These are phyloP conservation scores for Psittacara wagleri DNA, from an alignment of 2,113 vertebrate species.

Conservation along the genomic window DNA sequence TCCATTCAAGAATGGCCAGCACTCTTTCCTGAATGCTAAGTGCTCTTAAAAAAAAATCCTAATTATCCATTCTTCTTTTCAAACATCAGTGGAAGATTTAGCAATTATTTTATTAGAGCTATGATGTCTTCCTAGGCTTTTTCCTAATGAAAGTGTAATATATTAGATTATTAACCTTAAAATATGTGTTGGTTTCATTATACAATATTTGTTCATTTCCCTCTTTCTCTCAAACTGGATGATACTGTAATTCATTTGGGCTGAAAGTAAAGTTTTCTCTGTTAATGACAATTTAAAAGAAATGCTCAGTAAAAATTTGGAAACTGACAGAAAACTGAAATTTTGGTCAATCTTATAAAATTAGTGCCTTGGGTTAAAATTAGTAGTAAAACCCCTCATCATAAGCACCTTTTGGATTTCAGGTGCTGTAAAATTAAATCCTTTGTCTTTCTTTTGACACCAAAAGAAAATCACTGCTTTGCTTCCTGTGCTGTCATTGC, in stretches of 20 bases:
- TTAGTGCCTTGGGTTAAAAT: background rate
- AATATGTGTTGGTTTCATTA: background rate
- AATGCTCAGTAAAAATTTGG: background rate
- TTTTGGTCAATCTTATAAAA: background rate
- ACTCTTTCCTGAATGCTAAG: background rate
- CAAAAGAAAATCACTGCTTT: background rate
- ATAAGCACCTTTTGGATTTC: background rate
- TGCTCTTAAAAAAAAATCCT: background rate
- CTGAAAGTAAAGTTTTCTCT: background rate
- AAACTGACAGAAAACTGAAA: background rate
- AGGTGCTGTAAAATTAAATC: background rate
- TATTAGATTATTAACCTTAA: background rate
- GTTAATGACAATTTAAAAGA: background rate
- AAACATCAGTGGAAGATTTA: background rate
- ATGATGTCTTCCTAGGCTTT: background rate
- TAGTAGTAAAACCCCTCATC: background rate
- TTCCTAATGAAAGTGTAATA: background rate
- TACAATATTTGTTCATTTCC: background rate
- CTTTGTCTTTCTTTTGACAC: background rate
- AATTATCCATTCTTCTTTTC: background rate
- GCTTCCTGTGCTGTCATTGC: background rate
- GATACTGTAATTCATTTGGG: background rate
- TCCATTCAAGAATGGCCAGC: background rate
- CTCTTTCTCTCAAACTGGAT: background rate
- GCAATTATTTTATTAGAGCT: background rate